A percentile compares a stretch with the other conserved stretches of the same genome.
Conservation (phyloP, 92 coral and sea anemone genomes). For the Palythoa grandis region DNA sequence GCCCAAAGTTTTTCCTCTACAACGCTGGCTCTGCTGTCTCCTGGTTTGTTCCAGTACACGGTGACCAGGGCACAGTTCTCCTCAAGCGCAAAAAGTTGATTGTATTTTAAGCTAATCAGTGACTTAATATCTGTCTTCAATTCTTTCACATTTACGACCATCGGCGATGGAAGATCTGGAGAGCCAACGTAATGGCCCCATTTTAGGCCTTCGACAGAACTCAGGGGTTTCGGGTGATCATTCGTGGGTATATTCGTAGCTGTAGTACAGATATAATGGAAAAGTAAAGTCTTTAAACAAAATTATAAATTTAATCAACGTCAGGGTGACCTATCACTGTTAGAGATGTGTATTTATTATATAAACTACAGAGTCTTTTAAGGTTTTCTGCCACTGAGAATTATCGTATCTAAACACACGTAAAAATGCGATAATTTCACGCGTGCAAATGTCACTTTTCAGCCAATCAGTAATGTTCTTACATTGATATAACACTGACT, state of each 20-base stretch:
- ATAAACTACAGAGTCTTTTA: too few relatives aligned
- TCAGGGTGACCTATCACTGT: too few relatives aligned
- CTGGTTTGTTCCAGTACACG: conserved; percentile 66
- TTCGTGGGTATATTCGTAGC: neutral
- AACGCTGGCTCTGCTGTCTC: conserved; percentile 46
- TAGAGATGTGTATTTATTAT: too few relatives aligned
- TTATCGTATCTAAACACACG: too few relatives aligned
- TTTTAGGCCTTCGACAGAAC: conserved; percentile 88
- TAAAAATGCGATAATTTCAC: too few relatives aligned
- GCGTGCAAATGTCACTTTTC: too few relatives aligned
- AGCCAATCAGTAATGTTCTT: too few relatives aligned
- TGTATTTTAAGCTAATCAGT: conserved; percentile 71
- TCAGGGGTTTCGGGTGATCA: conserved; percentile 76
- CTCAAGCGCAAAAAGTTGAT: conserved; percentile 73
- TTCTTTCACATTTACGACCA: conserved; percentile 61
- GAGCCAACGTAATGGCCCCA: conserved; percentile 98
- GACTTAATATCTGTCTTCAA: conserved; percentile 66
- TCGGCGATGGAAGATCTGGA: conserved; percentile 87
- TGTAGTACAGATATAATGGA: neutral
- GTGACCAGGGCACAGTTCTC: conserved; percentile 74
- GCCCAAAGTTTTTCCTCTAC: conserved; percentile 71
- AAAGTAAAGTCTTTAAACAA: neutral
- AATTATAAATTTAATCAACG: too few relatives aligned
- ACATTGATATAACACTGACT: too few relatives aligned
- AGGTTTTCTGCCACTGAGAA: too few relatives aligned